phyloP scores from a whole-genome alignment of 2,113 vertebrate genomes.

The Xerus inauris region DNA sequence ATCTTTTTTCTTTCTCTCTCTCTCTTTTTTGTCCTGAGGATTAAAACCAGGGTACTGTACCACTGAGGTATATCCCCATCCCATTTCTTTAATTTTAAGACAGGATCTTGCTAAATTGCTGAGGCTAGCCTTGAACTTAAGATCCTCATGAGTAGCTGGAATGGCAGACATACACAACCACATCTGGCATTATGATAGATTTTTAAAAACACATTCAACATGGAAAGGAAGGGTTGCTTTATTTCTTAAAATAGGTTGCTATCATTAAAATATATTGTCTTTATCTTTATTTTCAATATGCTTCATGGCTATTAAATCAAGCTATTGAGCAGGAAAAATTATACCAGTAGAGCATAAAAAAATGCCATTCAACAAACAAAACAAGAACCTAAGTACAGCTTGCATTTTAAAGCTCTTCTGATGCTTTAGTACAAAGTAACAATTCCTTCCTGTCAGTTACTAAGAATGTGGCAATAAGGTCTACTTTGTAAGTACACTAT shows the following conservation, averaged over 20 bases:
- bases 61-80: too few species aligned
- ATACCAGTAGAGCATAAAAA: background rate
- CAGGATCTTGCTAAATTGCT: too few species aligned
- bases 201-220: background rate
- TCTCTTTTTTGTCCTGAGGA: too few species aligned
- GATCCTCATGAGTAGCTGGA: too few species aligned
- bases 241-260: slow-evolving; percentile 26
- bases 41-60: too few species aligned
- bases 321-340: slow-evolving; percentile 18
- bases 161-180: too few species aligned
- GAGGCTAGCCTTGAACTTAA: too few species aligned
- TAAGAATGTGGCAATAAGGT: slow-evolving; percentile 11
- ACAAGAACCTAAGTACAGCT: slow-evolving; percentile 12
- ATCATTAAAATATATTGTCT: slow-evolving; percentile 1
- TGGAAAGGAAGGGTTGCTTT: background rate
- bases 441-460: slow-evolving; percentile 54
- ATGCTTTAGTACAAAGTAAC: slow-evolving; percentile 60
- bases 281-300: slow-evolving; percentile 54
- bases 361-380: slow-evolving; percentile 23
- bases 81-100: too few species aligned
- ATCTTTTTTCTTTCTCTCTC: too few species aligned
- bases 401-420: slow-evolving; percentile 56
- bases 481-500: slow-evolving; percentile 75
- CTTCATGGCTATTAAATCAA: slow-evolving; percentile 29
- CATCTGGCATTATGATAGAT: background rate